Conservation (phyloP, 1,140 invertebrate species). For the Himalopsyche phryganea region DNA sequence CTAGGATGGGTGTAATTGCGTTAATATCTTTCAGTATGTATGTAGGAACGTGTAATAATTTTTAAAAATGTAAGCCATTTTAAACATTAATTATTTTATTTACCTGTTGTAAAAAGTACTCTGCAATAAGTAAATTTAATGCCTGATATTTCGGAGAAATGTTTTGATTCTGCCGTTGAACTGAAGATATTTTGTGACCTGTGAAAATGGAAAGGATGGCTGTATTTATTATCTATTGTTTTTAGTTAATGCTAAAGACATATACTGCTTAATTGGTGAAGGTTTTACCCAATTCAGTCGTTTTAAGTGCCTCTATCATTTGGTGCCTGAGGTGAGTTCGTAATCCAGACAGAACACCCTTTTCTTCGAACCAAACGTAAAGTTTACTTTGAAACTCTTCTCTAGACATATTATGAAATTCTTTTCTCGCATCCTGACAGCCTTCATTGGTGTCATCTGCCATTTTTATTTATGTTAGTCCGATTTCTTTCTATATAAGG, state of each 20-base stretch:
- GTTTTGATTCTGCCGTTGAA: conserved; percentile 33
- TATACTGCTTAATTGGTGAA: too few relatives aligned
- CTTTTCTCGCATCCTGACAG: background rate
- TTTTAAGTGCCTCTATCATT: conserved; percentile 53
- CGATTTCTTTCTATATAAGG: too few relatives aligned
- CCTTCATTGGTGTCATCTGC: background rate
- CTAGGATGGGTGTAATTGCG: too few relatives aligned
- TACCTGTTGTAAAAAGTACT: conserved; percentile 51
- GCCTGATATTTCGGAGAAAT: conserved; percentile 52
- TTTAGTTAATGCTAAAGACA: too few relatives aligned
- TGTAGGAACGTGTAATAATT: too few relatives aligned
- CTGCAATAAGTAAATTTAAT: conserved; percentile 54
- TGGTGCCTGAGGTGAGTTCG: conserved; percentile 53
- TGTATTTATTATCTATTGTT: background rate
- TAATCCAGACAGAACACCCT: conserved; percentile 52
- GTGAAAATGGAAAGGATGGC: conserved; percentile 1
- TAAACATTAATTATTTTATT: too few relatives aligned
- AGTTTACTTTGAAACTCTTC: conserved; percentile 56
- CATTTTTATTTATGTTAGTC: background rate
- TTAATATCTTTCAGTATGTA: too few relatives aligned
- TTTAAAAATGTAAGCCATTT: too few relatives aligned
- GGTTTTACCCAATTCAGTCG: conserved; percentile 40
- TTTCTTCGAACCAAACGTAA: conserved; percentile 54
- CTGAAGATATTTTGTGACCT: conserved; percentile 15
- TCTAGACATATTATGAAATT: conserved; percentile 36